These are phyloP conservation scores for Notechis scutatus DNA, from an alignment of 2,113 vertebrate species.

Conservation along the genomic window DNA sequence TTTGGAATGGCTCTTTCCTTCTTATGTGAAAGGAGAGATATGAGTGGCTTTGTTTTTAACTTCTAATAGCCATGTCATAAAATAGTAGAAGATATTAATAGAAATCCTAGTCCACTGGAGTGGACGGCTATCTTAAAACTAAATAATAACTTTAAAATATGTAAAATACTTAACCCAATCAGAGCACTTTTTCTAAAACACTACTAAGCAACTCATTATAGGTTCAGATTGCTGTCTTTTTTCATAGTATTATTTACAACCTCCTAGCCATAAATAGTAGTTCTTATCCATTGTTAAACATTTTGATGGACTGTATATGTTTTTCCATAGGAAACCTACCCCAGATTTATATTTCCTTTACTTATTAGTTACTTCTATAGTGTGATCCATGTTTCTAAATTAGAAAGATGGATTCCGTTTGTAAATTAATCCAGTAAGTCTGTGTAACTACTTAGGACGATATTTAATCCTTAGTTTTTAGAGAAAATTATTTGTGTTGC, in stretches of 20 bases:
- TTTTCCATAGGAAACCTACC: not conserved
- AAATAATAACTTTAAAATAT: conserved; percentile 2
- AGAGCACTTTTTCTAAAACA: not conserved
- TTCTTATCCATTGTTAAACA: not conserved
- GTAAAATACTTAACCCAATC: conserved; percentile 9
- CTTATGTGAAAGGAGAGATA: not conserved
- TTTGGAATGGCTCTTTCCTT: too few relatives aligned
- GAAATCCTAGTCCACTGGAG: not conserved
- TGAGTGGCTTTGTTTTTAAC: not conserved
- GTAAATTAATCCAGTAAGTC: not conserved
- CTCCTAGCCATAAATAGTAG: not conserved
- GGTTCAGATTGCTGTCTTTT: not conserved
- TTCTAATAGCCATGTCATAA: not conserved
- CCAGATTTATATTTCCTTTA: not conserved
- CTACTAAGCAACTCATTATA: not conserved
- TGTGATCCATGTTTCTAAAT: not conserved
- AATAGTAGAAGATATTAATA: not conserved
- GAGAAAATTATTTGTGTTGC: not conserved
- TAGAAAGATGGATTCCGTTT: not conserved
- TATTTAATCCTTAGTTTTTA: not conserved
- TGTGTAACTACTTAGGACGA: not conserved
- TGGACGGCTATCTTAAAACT: not conserved
- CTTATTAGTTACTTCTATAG: not conserved
- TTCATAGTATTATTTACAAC: not conserved
- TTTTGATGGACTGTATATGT: not conserved